Evolutionary conservation across 2,113 vertebrate species (phyloP).

Genomic region (Chloropsis cyanopogon): DNA sequence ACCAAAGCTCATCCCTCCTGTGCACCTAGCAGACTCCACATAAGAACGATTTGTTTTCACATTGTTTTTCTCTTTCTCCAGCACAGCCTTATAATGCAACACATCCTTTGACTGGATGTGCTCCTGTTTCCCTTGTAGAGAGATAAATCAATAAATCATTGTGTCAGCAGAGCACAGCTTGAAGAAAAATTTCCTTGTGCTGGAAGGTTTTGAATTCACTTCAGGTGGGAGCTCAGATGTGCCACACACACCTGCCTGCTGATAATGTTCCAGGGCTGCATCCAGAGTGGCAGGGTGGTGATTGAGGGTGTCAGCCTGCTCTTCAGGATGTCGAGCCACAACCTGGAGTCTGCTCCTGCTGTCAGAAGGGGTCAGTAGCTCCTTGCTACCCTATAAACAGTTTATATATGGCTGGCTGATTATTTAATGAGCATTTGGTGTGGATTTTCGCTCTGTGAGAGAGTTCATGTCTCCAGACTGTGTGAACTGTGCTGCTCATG

Average conservation of each 20-base stretch:
- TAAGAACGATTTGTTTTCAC: not conserved
- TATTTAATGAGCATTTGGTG: not conserved
- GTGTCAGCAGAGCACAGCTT: conserved; percentile 22
- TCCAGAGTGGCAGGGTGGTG: not conserved
- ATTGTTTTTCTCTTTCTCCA: not conserved
- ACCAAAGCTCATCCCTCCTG: not conserved
- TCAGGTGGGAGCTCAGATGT: not conserved
- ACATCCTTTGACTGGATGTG: not conserved
- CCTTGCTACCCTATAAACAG: not conserved
- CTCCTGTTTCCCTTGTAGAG: not conserved
- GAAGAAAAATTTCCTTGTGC: not conserved
- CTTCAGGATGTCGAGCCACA: not conserved
- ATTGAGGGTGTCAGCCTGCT: not conserved
- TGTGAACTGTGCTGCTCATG: not conserved
- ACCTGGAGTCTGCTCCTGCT: not conserved
- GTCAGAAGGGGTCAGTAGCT: not conserved
- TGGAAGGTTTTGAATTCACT: not conserved
- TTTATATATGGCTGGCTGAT: not conserved
- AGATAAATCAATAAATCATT: conserved; percentile 10
- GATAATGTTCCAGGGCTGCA: not conserved
- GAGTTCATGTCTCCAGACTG: not conserved
- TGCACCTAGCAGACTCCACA: not conserved
- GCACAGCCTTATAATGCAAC: not conserved
- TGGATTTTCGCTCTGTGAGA: not conserved
- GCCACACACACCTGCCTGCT: not conserved